phyloP scores from a whole-genome alignment of 2,797 vertebrate species.

The Pangasius djambal region DNA sequence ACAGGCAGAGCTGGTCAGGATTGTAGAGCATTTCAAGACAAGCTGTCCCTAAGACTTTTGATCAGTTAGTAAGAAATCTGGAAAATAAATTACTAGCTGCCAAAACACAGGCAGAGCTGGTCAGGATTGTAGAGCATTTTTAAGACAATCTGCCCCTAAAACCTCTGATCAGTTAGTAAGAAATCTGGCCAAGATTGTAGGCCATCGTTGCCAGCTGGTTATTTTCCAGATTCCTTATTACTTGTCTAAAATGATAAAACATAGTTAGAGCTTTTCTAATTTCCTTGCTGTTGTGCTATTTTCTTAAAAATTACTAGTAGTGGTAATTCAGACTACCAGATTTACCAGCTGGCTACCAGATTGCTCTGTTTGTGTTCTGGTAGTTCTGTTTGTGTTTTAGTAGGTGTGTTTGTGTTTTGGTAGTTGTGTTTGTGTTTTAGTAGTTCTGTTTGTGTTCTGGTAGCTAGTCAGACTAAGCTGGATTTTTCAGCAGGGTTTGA shows the following conservation, averaged over 20 bases:
- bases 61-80: not conserved
- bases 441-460: not conserved
- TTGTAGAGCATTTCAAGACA: not conserved
- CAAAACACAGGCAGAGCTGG: not conserved
- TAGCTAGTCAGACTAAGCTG: not conserved
- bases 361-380: not conserved
- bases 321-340: not conserved
- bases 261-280: not conserved
- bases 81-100: not conserved
- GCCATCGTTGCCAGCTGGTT: not conserved
- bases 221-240: not conserved
- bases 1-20: not conserved
- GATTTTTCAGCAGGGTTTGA: not conserved
- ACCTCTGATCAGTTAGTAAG: no score
- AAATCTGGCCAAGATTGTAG: not conserved
- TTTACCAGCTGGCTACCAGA: not conserved
- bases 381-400: no score
- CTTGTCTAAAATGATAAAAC: not conserved
- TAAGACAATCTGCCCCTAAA: no score
- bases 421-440: no score
- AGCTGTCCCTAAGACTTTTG: no score
- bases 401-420: no score
- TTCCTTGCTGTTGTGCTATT: not conserved
- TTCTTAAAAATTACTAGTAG: not conserved
- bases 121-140: not conserved